phyloP scores from a whole-genome alignment of 2,888 invertebrate species.

The Hemithea aestivaria region DNA sequence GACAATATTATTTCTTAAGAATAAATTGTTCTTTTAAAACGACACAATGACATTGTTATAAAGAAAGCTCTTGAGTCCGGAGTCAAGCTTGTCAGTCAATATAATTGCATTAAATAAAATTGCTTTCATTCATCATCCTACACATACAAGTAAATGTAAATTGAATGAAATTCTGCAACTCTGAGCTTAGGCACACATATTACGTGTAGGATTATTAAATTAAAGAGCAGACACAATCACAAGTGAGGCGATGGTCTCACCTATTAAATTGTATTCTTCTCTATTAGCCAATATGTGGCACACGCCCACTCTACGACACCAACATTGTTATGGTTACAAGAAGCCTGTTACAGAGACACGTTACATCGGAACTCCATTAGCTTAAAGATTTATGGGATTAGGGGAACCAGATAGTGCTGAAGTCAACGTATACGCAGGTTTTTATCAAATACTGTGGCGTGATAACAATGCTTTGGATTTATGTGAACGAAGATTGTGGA shows the following conservation, averaged over 20 bases:
- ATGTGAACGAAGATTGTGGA: conserved; percentile 12
- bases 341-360: conserved; percentile 37
- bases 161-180: too few relatives aligned
- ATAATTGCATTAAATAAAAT: too few relatives aligned
- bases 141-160: too few relatives aligned
- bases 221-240: too few relatives aligned
- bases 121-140: too few relatives aligned
- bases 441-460: conserved; percentile 14
- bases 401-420: conserved; percentile 18
- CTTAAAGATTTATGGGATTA: conserved; percentile 27
- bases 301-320: conserved; percentile 23
- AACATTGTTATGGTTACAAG: conserved; percentile 36
- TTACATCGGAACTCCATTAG: conserved; percentile 41
- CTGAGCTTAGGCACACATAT: too few relatives aligned
- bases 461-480: conserved; percentile 17
- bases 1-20: conserved; percentile 8
- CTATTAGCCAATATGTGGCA: conserved; percentile 22
- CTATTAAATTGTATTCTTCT: neutral
- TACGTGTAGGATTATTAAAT: too few relatives aligned
- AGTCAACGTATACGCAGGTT: conserved; percentile 15
- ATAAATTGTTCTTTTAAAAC: neutral
- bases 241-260: too few relatives aligned
- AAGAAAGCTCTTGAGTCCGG: too few relatives aligned
- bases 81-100: too few relatives aligned
- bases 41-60: too few relatives aligned